Evolutionary conservation across 37 sponge, comb jelly and placozoan genomes (phyloP), one percentile per base, ranked within the genome.

Genomic region (Theonella swinhoei): DNA sequence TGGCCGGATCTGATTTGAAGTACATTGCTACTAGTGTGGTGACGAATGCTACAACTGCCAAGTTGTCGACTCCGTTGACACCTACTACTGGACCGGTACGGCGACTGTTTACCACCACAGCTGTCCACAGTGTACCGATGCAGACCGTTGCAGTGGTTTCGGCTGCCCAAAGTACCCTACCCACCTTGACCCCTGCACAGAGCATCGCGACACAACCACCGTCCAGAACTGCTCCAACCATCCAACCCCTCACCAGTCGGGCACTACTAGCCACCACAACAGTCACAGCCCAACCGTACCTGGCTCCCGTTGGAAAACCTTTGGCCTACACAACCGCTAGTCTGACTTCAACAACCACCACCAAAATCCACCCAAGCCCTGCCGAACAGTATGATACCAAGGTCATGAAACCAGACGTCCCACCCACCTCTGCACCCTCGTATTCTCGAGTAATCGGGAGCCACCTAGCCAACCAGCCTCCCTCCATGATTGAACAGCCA

Each of bases 401-500:
- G 76, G 0, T 14, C 54, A 14, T 14, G 14, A 47, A 47, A 14
- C 7, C 54, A 7, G 54, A 47, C 7, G 11, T 14, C 11, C 11
- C 14, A 47, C 54, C 54, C 43, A 31, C 68, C 54, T n/a, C n/a
- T n/a, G 23, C 69, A 30, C 25, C 24, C 2, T 22, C 36, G 25
- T 68, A 87, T 75, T 87, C 81, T 0, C 61, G 78, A 31, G 73
- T 78, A 22, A 78, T 86, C 37, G 54, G 62, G 62, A 14, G 32
- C 67, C 30, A 61, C 17, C 38, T 26, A 25, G 64, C 72, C 42
- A 23, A 60, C 20, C 87, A 59, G 62, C 71, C n/a, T 25, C 3
- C 62, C 4, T 63, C 74, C 20, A 0, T 71, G 42, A 86, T 86
- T 23, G 87, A 87, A 32, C 83, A 89, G 24, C 79, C 89, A 0